These are phyloP conservation scores for Lepisosteus oculatus DNA, from an alignment of 2,113 vertebrate species.

Conservation along the genomic window DNA sequence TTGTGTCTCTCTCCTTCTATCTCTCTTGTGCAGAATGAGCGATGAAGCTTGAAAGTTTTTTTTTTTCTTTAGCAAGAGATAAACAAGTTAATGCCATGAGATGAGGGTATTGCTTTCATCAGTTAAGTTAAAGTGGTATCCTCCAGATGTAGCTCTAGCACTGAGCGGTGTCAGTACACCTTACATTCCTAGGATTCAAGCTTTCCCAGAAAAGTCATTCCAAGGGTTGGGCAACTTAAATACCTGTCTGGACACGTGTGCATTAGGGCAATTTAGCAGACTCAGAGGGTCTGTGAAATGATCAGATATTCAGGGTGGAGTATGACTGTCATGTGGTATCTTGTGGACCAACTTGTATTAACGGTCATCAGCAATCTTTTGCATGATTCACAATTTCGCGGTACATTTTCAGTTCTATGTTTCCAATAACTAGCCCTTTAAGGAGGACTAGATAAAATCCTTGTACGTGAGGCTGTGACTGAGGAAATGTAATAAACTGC, in stretches of 20 bases:
- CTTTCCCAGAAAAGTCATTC: background rate
- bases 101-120: conserved; percentile 75
- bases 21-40: conserved; percentile 82
- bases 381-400: too few relatives aligned
- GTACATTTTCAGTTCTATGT: too few relatives aligned
- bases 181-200: conserved; percentile 5
- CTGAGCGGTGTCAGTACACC: background rate
- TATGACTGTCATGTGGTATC: too few relatives aligned
- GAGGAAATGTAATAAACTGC: background rate
- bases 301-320: too few relatives aligned
- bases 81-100: conserved; percentile 91
- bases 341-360: too few relatives aligned
- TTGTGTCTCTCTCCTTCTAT: conserved; percentile 59
- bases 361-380: too few relatives aligned
- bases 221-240: background rate
- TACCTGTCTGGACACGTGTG: conserved; percentile 4
- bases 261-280: background rate
- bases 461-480: background rate
- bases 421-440: too few relatives aligned
- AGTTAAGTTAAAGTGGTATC: conserved; percentile 47
- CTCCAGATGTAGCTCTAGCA: conserved; percentile 35
- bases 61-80: conserved; percentile 77
- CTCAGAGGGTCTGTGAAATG: background rate
- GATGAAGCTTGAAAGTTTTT: conserved; percentile 91
- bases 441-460: background rate